Evolutionary conservation across 2,888 invertebrate genomes (phyloP).

Genomic region (Ophion ellenae): DNA sequence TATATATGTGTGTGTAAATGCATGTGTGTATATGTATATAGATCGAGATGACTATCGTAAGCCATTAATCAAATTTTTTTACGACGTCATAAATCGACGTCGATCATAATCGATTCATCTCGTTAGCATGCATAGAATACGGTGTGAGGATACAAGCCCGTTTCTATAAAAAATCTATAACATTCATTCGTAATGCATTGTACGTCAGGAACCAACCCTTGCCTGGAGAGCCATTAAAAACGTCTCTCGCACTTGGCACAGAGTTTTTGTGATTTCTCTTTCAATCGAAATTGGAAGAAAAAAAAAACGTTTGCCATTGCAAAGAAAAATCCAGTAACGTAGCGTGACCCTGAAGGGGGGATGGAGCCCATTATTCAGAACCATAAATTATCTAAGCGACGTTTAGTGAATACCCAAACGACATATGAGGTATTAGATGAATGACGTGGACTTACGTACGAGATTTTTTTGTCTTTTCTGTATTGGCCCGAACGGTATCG

Average conservation of each 20-base stretch:
- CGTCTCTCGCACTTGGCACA: background rate
- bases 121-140: conserved; percentile 53
- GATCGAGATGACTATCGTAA: conserved; percentile 1
- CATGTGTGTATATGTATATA: background rate
- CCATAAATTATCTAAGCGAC: too few relatives aligned
- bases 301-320: background rate
- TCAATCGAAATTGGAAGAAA: background rate
- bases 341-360: too few relatives aligned
- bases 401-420: too few relatives aligned
- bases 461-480: too few relatives aligned
- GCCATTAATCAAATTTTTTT: conserved; percentile 23
- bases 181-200: background rate
- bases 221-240: background rate
- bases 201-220: background rate
- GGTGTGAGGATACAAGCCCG: background rate
- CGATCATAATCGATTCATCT: conserved; percentile 39
- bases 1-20: too few relatives aligned
- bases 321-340: too few relatives aligned
- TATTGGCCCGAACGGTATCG: too few relatives aligned
- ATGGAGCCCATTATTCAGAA: too few relatives aligned
- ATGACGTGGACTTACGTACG: too few relatives aligned
- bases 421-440: too few relatives aligned
- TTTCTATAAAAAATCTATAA: conserved; percentile 14
- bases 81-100: conserved; percentile 35
- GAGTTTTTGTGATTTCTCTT: background rate